A percentile compares a stretch with the other conserved stretches of the same genome.
phyloP scores from a whole-genome alignment of 2,797 vertebrate species.

The Lithobates sylvaticus region DNA sequence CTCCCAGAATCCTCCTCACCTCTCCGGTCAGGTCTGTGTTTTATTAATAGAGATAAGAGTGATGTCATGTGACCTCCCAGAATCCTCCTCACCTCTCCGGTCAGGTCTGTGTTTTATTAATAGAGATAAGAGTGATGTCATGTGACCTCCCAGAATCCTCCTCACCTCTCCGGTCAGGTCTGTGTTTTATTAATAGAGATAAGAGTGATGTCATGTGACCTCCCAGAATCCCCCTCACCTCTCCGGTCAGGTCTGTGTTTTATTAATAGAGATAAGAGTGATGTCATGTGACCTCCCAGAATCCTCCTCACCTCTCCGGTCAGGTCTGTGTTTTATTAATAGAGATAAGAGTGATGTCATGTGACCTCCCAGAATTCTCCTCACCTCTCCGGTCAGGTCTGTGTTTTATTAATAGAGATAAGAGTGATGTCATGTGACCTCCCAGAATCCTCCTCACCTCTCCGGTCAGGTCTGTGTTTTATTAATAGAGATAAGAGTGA shows the following conservation, averaged over 20 bases:
- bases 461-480: background rate
- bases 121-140: background rate
- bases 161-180: conserved; percentile 20
- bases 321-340: background rate
- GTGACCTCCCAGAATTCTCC: background rate
- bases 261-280: background rate
- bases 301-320: conserved; percentile 19
- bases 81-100: conserved; percentile 17
- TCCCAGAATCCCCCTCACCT: conserved; percentile 20
- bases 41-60: background rate
- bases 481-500: background rate
- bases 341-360: background rate
- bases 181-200: background rate
- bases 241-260: background rate
- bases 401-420: background rate
- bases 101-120: background rate
- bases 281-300: background rate
- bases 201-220: background rate
- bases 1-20: conserved; percentile 19
- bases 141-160: background rate
- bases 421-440: background rate
- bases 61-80: background rate
- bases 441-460: conserved; percentile 19
- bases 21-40: background rate
- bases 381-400: conserved; percentile 17